Evolutionary conservation across 2,113 vertebrate species (phyloP).

Genomic region (Girardinichthys multiradiatus): DNA sequence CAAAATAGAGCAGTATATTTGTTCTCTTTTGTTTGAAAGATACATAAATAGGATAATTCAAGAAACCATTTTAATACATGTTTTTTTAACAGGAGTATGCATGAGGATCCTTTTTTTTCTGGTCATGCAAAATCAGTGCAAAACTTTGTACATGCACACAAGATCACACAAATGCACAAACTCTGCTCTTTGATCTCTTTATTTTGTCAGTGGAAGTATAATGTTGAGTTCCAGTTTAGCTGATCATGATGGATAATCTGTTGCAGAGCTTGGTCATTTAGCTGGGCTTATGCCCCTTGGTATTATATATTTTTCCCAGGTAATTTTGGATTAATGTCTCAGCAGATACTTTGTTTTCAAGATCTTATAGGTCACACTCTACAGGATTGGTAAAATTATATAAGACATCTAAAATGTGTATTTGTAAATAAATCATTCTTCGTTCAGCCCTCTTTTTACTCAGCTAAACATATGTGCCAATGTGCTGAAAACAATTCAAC

Average conservation of each 20-base stretch:
- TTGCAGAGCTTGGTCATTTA: not conserved
- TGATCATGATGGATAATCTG: not conserved
- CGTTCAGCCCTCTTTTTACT: not conserved
- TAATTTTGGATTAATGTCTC: not conserved
- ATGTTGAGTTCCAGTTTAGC: slow-evolving; percentile 6
- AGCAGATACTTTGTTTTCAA: not conserved
- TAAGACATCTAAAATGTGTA: not conserved
- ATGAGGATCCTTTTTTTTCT: slow-evolving; percentile 36
- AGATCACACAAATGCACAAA: not conserved
- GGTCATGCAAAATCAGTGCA: slow-evolving; percentile 11
- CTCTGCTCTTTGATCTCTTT: not conserved
- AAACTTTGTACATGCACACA: not conserved
- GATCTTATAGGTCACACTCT: not conserved
- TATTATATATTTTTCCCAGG: not conserved
- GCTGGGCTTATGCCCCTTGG: too few species aligned
- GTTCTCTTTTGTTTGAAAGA: not conserved
- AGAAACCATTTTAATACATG: not conserved
- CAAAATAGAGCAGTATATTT: slow-evolving; percentile 27
- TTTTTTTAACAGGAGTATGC: not conserved
- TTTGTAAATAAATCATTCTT: not conserved
- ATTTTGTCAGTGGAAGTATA: slow-evolving; percentile 2
- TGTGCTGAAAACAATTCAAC: not conserved
- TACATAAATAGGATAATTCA: too few species aligned
- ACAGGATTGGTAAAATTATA: not conserved
- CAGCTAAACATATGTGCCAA: too few species aligned